Percentiles rank a stretch among this genome's conserved stretches.
Evolutionary conservation across 2,797 vertebrate genomes (phyloP).

Genomic region (Smutsia gigantea): DNA sequence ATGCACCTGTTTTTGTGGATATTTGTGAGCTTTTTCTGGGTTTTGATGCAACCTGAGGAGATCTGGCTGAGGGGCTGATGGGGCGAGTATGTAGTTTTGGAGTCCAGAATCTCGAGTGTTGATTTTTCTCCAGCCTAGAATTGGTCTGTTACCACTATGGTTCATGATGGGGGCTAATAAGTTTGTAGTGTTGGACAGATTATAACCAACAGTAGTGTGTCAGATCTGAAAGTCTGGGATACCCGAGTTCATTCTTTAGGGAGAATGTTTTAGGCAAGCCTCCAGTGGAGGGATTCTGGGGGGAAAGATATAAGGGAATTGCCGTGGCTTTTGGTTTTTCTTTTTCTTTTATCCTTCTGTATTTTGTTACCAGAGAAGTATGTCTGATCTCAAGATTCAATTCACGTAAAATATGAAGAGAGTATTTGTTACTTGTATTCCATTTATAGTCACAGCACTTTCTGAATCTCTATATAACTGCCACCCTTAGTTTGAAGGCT

Average conservation of each 20-base stretch:
- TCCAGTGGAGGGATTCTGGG: not conserved
- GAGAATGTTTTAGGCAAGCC: not conserved
- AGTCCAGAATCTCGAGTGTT: not conserved
- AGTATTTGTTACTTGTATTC: not conserved
- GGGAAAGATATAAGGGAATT: not conserved
- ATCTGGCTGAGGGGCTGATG: not conserved
- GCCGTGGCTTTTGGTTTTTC: not conserved
- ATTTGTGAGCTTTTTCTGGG: not conserved
- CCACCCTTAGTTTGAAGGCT: slow-evolving; percentile 15
- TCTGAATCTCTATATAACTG: not conserved
- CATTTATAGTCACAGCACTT: not conserved
- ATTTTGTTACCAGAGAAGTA: slow-evolving; percentile 1
- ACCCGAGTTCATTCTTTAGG: not conserved
- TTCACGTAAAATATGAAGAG: slow-evolving; percentile 13
- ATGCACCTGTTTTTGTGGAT: not conserved
- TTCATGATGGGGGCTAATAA: not conserved
- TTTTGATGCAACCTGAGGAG: not conserved
- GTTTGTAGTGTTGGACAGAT: not conserved
- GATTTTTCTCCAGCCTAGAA: not conserved
- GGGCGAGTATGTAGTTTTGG: not conserved
- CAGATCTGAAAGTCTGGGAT: not conserved
- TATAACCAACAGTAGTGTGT: not conserved
- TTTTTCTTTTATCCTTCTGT: not conserved
- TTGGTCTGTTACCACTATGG: not conserved
- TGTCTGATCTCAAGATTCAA: slow-evolving; percentile 5